Percentiles rank a stretch among this genome's conserved stretches.
phyloP scores from a whole-genome alignment of 1,140 invertebrate genomes.

The Drosophila prosaltans region DNA sequence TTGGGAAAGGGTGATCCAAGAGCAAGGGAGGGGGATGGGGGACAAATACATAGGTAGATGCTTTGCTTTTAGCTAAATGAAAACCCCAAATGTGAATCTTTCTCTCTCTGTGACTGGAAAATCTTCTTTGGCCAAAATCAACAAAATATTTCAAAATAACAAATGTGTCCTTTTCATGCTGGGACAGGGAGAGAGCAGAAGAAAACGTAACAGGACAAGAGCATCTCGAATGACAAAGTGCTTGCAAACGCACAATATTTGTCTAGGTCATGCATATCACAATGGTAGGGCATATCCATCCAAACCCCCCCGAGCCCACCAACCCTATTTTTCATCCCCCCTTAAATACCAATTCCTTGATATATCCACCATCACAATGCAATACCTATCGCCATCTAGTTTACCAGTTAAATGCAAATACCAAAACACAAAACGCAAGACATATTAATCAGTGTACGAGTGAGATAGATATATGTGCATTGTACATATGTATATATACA shows the following conservation, averaged over 20 bases:
- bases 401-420: conserved; percentile 74
- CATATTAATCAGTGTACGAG: conserved; percentile 71
- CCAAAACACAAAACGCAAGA: conserved; percentile 62
- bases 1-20: conserved; percentile 44
- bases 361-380: neutral
- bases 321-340: neutral
- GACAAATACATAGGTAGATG: neutral
- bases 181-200: conserved; percentile 1
- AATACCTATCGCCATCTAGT: conserved; percentile 31
- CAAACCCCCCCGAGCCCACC: neutral
- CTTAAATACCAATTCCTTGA: neutral
- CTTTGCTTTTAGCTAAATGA: conserved; percentile 71
- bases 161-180: conserved; percentile 64
- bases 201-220: conserved; percentile 10
- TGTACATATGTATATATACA: neutral
- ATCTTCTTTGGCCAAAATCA: conserved; percentile 70
- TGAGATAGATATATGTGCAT: neutral
- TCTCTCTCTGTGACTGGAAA: conserved; percentile 17
- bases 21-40: conserved; percentile 11
- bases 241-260: conserved; percentile 78
- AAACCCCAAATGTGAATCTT: conserved; percentile 67
- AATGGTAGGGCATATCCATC: conserved; percentile 16
- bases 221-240: conserved; percentile 67
- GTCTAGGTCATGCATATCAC: conserved; percentile 74
- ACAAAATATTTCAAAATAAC: conserved; percentile 81